Percentiles rank a stretch among this genome's conserved stretches.
phyloP scores from a whole-genome alignment of 53 echinoderm and acorn worm genomes.

The Echinometra lucunter region DNA sequence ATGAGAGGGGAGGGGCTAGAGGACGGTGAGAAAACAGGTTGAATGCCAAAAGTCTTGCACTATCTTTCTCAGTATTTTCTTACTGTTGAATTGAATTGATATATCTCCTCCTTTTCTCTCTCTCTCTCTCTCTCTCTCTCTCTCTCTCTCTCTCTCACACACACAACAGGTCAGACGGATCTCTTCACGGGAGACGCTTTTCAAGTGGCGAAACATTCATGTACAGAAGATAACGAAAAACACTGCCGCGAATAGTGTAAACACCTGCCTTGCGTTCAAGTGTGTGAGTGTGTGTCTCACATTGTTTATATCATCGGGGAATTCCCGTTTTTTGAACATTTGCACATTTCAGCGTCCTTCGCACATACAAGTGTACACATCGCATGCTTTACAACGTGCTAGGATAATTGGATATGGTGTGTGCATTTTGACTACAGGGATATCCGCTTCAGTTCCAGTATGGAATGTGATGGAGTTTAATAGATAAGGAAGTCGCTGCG shows the following conservation, averaged over 20 bases:
- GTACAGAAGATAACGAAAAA: background rate
- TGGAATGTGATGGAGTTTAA: slow-evolving; percentile 17
- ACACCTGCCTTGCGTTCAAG: background rate
- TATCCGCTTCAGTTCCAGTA: background rate
- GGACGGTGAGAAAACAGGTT: no score
- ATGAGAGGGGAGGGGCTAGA: no score
- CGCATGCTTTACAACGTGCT: background rate
- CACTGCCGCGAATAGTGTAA: background rate
- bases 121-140: no score
- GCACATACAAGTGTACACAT: background rate
- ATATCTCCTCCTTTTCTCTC: no score
- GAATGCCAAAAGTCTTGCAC: no score
- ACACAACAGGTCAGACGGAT: background rate
- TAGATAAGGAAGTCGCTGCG: background rate
- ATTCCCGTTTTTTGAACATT: background rate
- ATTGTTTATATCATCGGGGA: background rate
- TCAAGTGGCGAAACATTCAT: background rate
- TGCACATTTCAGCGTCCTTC: background rate
- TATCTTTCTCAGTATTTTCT: no score
- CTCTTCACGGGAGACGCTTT: background rate
- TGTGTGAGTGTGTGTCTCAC: no score
- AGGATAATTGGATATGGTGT: background rate
- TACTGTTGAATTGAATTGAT: no score
- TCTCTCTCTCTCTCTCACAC: no score
- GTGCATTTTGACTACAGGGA: background rate